Evolutionary conservation across 2,113 vertebrate species (phyloP).

Genomic region (Glareola pratincola): DNA sequence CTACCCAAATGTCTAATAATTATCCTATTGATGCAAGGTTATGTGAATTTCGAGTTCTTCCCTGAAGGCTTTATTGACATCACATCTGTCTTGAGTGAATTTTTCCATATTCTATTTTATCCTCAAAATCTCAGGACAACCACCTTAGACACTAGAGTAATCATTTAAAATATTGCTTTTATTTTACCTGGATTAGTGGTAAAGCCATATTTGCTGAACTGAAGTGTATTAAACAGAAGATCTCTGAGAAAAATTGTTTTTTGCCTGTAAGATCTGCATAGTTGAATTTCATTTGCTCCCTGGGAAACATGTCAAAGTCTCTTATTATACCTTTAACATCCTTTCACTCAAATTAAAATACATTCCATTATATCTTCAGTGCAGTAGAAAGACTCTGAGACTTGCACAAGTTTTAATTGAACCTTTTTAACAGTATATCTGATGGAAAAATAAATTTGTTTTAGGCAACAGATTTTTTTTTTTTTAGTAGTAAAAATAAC

Average conservation of each 20-base stretch:
- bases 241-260: neutral
- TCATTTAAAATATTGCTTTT: constrained; percentile 21
- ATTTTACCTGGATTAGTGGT: constrained; percentile 25
- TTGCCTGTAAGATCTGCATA: neutral
- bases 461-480: neutral
- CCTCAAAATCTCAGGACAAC: neutral
- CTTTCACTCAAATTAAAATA: constrained; percentile 35
- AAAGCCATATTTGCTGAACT: constrained; percentile 27
- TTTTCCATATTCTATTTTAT: neutral
- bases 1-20: neutral
- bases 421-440: neutral
- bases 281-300: constrained; percentile 41
- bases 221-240: neutral
- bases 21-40: neutral
- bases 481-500: neutral
- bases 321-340: constrained; percentile 28
- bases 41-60: neutral
- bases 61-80: neutral
- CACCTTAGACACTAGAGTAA: neutral
- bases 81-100: neutral
- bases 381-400: neutral
- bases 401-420: neutral
- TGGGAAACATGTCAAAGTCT: constrained; percentile 32
- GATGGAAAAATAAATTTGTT: neutral
- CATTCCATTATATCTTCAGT: constrained; percentile 1